Conservation (phyloP, 2,888 invertebrate genomes). For the Notocelia uddmanniana region DNA sequence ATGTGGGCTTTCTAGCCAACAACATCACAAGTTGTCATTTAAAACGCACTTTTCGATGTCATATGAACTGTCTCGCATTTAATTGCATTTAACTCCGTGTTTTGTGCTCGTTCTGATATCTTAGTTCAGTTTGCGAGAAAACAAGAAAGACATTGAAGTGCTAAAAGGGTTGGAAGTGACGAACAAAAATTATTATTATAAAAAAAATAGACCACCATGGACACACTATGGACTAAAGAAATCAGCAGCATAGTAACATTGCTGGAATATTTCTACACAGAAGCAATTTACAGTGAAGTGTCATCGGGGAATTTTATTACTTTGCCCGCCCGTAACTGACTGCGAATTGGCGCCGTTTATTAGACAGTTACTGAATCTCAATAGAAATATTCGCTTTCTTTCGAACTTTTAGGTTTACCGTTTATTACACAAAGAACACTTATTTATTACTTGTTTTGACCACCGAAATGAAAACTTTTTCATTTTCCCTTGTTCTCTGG, state of each 20-base stretch:
- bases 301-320: slow-evolving; percentile 53
- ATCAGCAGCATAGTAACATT: slow-evolving; percentile 22
- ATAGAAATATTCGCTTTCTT: slow-evolving; percentile 61
- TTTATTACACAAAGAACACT: too few relatives aligned
- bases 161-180: not conserved
- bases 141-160: not conserved
- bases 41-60: not conserved
- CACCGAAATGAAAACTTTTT: too few relatives aligned
- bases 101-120: too few relatives aligned
- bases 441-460: too few relatives aligned
- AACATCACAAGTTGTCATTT: not conserved
- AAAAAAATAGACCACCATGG: too few relatives aligned
- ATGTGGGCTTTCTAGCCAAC: too few relatives aligned
- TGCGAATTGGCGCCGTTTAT: slow-evolving; percentile 61
- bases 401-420: too few relatives aligned
- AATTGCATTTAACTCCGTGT: too few relatives aligned
- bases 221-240: slow-evolving; percentile 6
- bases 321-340: slow-evolving; percentile 60
- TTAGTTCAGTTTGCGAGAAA: not conserved
- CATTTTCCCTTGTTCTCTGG: too few relatives aligned
- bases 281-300: slow-evolving; percentile 53
- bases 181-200: not conserved
- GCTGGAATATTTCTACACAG: slow-evolving; percentile 45
- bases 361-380: slow-evolving; percentile 71
- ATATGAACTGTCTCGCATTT: not conserved